These are phyloP conservation scores for Batillaria attramentaria DNA, from an alignment of 1,140 invertebrate genomes.

Conservation along the genomic window DNA sequence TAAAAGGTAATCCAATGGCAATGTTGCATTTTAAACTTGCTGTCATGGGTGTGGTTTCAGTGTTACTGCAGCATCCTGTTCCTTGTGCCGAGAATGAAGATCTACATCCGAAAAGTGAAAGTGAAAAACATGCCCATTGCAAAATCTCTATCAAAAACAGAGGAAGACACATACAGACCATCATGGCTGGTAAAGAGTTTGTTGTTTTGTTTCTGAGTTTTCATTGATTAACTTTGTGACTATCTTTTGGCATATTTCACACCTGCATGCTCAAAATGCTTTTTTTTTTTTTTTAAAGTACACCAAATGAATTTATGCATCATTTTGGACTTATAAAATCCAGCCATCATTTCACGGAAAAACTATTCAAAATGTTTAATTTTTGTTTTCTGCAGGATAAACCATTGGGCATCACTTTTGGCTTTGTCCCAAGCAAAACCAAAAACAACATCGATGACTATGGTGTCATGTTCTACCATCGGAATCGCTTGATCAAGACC, in stretches of 20 bases:
- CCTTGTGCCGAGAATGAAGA: conserved; percentile 68
- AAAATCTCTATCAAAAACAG: conserved; percentile 63
- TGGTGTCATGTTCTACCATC: conserved; percentile 68
- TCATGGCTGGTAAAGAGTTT: conserved; percentile 57
- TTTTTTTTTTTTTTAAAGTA: too few relatives aligned
- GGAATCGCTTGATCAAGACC: conserved; percentile 66
- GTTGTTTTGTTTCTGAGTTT: too few relatives aligned
- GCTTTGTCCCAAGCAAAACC: conserved; percentile 54
- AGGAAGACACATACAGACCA: conserved; percentile 65
- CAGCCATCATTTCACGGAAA: too few relatives aligned
- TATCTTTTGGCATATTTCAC: too few relatives aligned
- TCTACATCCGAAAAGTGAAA: conserved; percentile 60
- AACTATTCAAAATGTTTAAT: too few relatives aligned
- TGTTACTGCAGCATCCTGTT: conserved; percentile 69
- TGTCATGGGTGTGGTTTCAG: conserved; percentile 54
- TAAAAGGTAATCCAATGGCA: too few relatives aligned
- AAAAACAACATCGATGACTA: too few relatives aligned
- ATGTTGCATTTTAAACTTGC: too few relatives aligned
- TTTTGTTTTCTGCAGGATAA: conserved; percentile 40
- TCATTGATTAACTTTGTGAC: too few relatives aligned
- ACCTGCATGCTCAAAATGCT: too few relatives aligned
- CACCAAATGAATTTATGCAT: too few relatives aligned
- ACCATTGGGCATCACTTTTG: conserved; percentile 65
- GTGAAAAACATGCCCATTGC: conserved; percentile 64
- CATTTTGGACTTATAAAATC: too few relatives aligned